Base-by-base conservation (phyloP, 2,888 invertebrate genomes). In the Exephanes ischioxanthus region DNA sequence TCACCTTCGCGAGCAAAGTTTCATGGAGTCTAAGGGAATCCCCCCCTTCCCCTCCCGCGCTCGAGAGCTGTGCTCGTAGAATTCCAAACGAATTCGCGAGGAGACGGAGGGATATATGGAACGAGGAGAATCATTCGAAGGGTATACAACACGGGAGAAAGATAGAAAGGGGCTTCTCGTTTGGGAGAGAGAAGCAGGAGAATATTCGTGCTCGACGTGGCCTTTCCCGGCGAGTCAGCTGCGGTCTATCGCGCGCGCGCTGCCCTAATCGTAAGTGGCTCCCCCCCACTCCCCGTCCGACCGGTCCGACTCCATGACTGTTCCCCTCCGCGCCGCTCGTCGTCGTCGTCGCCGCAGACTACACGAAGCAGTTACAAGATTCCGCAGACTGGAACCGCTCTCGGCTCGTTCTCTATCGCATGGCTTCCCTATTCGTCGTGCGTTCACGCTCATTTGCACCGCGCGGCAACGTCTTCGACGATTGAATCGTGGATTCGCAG, bases 331-430 rank as follows among this genome's bases (percentile, higher is more conserved):
- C 55, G 11, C 72, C 37, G 68, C 51, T 3, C 11, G 45, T 2
- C 3, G 82, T 75, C 84, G 84, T 85, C 85, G 79, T 70, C 77
- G 19, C 73, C 77, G 26, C 73, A 22, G 75, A 71, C 37, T 79
- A 79, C 79, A 76, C 48, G 55, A 72, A 79, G 85, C 76, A 79
- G 82, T 82, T 85, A 85, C 82, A 85, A 67, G 82, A 85, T 82
- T 85, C 75, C 82, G 33, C 71, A 85, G 85, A 82, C 82, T 85
- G 85, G 85, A 82, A 82, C 85, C 45, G 79, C 58, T 51, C 67
- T 61, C 67, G 55, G 61, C 63, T 84, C 77, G 30, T 41, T 66
- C 76, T 66, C 67, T 51, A 58, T 68, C 75, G 48, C 71, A 16
- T 30, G 33, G 30, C 78, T 58, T 72, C 55, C 19, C 33, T 22